Conservation (phyloP, 1,140 invertebrate species). For the Pemphigus obesinymphae region DNA sequence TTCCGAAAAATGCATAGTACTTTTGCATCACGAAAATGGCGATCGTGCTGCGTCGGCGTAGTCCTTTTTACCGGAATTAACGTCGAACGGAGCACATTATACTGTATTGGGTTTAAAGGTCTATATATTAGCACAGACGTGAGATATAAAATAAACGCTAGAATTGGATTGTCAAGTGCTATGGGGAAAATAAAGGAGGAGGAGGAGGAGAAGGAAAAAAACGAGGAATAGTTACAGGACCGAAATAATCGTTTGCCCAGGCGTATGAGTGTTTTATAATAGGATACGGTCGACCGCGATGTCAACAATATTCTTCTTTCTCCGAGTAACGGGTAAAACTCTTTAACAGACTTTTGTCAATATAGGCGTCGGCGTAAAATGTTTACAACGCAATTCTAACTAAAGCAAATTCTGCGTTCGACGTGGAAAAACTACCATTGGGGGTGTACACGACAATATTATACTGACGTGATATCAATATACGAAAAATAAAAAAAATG, state of each 20-base stretch:
- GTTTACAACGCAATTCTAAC: not conserved
- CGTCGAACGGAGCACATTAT: too few relatives aligned
- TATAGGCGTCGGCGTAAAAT: not conserved
- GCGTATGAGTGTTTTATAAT: not conserved
- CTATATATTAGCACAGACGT: not conserved
- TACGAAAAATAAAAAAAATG: too few relatives aligned
- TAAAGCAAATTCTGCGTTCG: slow-evolving; percentile 10
- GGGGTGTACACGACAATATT: too few relatives aligned
- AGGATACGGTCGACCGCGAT: not conserved
- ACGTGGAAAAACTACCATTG: not conserved
- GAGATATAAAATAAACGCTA: not conserved
- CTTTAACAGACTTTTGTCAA: not conserved
- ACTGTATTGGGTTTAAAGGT: too few relatives aligned
- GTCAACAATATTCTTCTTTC: slow-evolving; percentile 13
- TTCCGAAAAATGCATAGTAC: not conserved
- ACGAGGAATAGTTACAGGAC: not conserved
- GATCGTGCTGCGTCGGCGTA: too few relatives aligned
- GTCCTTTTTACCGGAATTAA: too few relatives aligned
- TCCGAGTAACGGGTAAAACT: not conserved
- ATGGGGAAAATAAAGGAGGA: not conserved
- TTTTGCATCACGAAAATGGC: too few relatives aligned
- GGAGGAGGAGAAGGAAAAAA: too few relatives aligned
- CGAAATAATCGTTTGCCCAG: not conserved
- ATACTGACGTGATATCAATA: too few relatives aligned
- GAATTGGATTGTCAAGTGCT: not conserved